A percentile compares a stretch with the other conserved stretches of the same genome.
These are phyloP conservation scores for Pelvicachromis taeniatus DNA, from an alignment of 2,113 vertebrate species.

Conservation along the genomic window DNA sequence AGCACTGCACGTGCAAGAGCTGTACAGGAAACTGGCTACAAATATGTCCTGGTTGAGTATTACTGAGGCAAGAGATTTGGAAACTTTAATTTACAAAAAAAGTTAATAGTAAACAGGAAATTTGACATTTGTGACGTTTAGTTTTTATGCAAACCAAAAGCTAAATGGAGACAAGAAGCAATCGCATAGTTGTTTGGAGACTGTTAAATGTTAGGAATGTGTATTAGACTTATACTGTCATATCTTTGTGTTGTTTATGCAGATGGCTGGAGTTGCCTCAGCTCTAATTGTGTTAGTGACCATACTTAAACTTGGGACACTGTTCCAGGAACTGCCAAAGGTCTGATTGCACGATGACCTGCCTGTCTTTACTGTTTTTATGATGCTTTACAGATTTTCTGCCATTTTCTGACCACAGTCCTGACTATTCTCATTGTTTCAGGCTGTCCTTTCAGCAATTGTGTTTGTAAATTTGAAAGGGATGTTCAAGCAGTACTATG, in stretches of 20 bases:
- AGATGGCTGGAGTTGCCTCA: slow-evolving; percentile 84
- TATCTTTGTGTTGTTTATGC: not conserved
- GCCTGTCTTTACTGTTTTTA: not conserved
- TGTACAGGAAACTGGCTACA: not conserved
- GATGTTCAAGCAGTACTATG: slow-evolving; percentile 86
- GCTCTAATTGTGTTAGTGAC: slow-evolving; percentile 86
- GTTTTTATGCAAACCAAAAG: not conserved
- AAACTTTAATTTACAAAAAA: not conserved
- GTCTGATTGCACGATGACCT: slow-evolving; percentile 54
- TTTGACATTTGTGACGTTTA: not conserved
- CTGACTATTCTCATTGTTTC: not conserved
- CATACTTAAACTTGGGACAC: slow-evolving; percentile 86
- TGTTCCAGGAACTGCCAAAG: slow-evolving; percentile 91
- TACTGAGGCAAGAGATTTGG: no score
- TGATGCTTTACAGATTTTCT: not conserved
- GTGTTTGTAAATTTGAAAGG: slow-evolving; percentile 90
- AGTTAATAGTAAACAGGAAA: not conserved
- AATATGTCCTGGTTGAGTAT: not conserved
- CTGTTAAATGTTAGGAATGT: not conserved
- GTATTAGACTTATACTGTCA: not conserved
- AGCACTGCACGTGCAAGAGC: not conserved
- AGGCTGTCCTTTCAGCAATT: slow-evolving; percentile 85
- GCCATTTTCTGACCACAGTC: not conserved
- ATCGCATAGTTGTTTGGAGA: not conserved
- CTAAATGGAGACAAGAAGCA: not conserved